These are phyloP conservation scores for Pseudorectes ferrugineus DNA, from an alignment of 2,113 vertebrate genomes.

Conservation along the genomic window DNA sequence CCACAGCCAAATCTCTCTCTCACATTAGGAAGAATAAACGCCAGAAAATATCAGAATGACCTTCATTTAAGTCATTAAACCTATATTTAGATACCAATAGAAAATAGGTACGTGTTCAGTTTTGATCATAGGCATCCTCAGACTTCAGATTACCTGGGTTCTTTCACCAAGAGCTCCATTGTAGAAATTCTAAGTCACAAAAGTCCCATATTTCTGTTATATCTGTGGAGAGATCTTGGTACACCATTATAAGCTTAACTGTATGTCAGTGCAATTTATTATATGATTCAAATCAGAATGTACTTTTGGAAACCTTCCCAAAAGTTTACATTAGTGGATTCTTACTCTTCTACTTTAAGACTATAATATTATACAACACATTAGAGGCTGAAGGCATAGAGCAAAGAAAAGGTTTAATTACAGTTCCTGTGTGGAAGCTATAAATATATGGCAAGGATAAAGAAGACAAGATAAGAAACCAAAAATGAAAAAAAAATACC, in stretches of 20 bases:
- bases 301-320: conserved; percentile 17
- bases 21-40: neutral
- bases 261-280: neutral
- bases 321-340: neutral
- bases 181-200: neutral
- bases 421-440: neutral
- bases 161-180: neutral
- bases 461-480: neutral
- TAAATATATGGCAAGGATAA: conserved; percentile 18
- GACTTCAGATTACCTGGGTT: neutral
- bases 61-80: neutral
- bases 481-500: neutral
- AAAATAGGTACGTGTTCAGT: neutral
- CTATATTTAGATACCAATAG: neutral
- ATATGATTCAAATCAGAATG: neutral
- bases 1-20: neutral
- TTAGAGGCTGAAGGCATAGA: neutral
- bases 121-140: neutral
- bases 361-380: neutral
- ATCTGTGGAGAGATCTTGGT: neutral
- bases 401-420: conserved; percentile 22
- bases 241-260: neutral
- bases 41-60: neutral
- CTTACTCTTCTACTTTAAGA: neutral
- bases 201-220: neutral